Base-by-base conservation (phyloP, 2,797 vertebrate genomes). In the Cynodonichthys magdalenae region DNA sequence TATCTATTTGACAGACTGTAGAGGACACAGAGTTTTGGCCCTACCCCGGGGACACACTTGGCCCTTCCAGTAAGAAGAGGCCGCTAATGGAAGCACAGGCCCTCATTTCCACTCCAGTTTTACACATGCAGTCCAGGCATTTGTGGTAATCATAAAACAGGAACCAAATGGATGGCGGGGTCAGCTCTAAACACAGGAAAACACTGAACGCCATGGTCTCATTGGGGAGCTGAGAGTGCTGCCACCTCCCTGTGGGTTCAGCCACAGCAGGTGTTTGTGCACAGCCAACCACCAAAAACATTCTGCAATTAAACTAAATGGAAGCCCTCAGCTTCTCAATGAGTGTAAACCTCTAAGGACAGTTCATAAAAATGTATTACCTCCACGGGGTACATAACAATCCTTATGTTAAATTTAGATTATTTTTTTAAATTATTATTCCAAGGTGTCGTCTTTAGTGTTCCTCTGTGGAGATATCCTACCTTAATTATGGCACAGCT, bases 71-170 rank as follows among this genome's bases (percentile, higher is more conserved):
- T 94, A 93, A 95, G 95, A 87, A 78, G 91, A 88, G 92, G 90
- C 93, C 93, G 93, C 95, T 95, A 96, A 96, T 94, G 95, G 94
- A 95, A 93, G 88, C 90, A 77, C 89, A 95, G 92, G 93, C 94
- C 74, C 65, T 76, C 27, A 41, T 69, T 79, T 85, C 77, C 82
- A 77, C 83, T 84, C 81, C 49, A 52, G 90, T 93, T 95, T 87
- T 92, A 95, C 94, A 92, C 90, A 92, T 90, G 92, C 93, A 95
- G 94, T 94, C 92, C 91, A 92, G 87, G 83, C 92, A 91, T 95
- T 95, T 94, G 95, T 94, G 47, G 68, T 92, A 88, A 89, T 93
- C 93, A 91, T 94, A 94, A 88, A 88, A 65, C 87, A 83, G 55
- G 93, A 24, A 93, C 77, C 92, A 94, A 96, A 95, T 94, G 89